A percentile compares a stretch with the other conserved stretches of the same genome.
Evolutionary conservation across 2,113 vertebrate genomes (phyloP).

Genomic region (Etia nguti): DNA sequence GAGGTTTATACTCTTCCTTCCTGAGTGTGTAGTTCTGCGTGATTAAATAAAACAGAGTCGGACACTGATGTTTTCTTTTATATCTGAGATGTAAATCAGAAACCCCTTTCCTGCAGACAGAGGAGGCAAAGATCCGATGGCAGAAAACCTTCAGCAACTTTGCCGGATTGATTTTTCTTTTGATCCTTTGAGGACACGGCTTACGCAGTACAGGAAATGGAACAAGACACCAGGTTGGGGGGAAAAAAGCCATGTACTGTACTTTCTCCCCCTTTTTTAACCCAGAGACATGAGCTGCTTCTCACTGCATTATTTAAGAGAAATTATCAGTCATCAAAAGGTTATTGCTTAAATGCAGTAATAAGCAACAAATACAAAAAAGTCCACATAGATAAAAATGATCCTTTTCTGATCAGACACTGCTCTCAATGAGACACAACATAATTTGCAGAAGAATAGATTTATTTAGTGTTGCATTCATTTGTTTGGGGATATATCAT

Average conservation of each 20-base stretch:
- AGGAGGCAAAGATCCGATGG: conserved; percentile 22
- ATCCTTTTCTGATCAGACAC: background rate
- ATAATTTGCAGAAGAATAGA: background rate
- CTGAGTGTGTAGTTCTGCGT: background rate
- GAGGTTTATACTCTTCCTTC: background rate
- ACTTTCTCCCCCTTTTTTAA: background rate
- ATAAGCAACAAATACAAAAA: background rate
- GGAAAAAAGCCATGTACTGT: background rate
- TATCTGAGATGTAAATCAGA: conserved; percentile 4
- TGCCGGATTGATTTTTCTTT: background rate
- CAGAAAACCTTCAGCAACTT: conserved; percentile 15
- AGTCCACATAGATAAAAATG: background rate
- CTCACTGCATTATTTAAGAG: background rate
- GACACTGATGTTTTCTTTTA: conserved; percentile 19
- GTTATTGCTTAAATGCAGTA: background rate
- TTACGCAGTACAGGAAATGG: background rate
- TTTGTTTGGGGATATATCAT: background rate
- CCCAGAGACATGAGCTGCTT: background rate
- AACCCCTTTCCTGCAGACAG: background rate
- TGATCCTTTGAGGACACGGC: background rate
- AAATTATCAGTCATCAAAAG: background rate
- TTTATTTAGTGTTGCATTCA: background rate
- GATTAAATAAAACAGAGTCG: background rate
- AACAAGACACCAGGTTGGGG: conserved; percentile 4
- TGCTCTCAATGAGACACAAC: background rate